These are phyloP conservation scores for Temnothorax ravouxi DNA, from an alignment of 2,888 invertebrate species.

Conservation along the genomic window DNA sequence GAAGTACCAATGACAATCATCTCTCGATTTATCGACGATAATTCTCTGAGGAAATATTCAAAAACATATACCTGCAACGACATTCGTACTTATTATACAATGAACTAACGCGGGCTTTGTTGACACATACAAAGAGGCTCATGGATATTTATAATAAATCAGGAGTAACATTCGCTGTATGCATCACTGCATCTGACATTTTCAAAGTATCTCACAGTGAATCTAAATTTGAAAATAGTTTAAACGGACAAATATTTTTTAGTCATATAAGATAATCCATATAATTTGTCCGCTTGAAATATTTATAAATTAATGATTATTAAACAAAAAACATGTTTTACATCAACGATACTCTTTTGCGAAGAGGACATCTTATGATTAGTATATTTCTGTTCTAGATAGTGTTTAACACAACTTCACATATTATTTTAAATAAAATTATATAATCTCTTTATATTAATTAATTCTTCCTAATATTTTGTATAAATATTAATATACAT, in stretches of 20 bases:
- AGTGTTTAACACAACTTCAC: not conserved
- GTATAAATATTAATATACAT: not conserved
- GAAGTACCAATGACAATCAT: constrained; percentile 27
- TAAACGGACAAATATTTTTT: not conserved
- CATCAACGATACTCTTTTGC: not conserved
- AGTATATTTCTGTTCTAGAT: not conserved
- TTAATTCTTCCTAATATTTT: not conserved
- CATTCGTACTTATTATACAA: constrained; percentile 10
- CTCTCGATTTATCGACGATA: not conserved
- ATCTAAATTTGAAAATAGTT: not conserved
- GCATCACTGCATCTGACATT: not conserved
- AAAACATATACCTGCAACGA: not conserved
- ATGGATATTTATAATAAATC: not conserved
- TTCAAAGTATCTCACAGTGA: not conserved
- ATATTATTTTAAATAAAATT: not conserved
- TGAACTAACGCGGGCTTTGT: not conserved
- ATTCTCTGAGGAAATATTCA: not conserved
- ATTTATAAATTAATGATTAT: not conserved
- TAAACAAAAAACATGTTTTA: not conserved
- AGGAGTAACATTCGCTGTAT: not conserved
- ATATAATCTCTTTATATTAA: not conserved
- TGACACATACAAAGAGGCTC: not conserved
- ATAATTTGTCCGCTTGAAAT: not conserved
- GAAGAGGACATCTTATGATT: not conserved
- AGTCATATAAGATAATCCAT: not conserved